A percentile compares a stretch with the other conserved stretches of the same genome.
Conservation (phyloP, 1,140 invertebrate species). For the Solenopsis fugax region DNA sequence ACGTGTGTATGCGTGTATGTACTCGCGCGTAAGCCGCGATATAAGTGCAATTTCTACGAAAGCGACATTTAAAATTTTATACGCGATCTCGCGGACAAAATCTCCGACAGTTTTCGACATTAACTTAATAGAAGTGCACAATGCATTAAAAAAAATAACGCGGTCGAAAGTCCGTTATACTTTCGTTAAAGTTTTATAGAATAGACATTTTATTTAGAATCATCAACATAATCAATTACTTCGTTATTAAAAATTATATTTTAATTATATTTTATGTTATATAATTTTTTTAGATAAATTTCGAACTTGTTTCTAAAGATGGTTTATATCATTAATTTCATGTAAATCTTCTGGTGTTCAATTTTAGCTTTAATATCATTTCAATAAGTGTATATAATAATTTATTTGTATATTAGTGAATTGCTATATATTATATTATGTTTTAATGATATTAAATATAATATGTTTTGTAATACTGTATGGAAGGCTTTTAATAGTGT, state of each 20-base stretch:
- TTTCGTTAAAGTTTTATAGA: background rate
- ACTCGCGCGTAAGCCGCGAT: constrained; percentile 19
- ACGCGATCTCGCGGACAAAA: constrained; percentile 21
- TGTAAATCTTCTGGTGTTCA: no score
- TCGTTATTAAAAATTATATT: background rate
- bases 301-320: no score
- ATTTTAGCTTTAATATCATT: no score
- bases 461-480: no score
- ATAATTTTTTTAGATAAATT: no score
- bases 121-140: constrained; percentile 6
- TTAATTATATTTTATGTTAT: no score
- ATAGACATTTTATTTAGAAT: background rate
- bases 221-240: background rate
- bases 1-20: background rate
- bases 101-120: background rate
- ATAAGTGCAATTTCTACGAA: constrained; percentile 32
- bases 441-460: no score
- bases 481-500: no score
- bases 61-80: constrained; percentile 27
- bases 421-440: no score
- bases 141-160: background rate
- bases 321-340: background rate
- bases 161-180: background rate
- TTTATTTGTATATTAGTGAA: no score
- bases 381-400: no score